Conservation (phyloP, 1,140 invertebrate genomes). For the Pogonus chalceus region DNA sequence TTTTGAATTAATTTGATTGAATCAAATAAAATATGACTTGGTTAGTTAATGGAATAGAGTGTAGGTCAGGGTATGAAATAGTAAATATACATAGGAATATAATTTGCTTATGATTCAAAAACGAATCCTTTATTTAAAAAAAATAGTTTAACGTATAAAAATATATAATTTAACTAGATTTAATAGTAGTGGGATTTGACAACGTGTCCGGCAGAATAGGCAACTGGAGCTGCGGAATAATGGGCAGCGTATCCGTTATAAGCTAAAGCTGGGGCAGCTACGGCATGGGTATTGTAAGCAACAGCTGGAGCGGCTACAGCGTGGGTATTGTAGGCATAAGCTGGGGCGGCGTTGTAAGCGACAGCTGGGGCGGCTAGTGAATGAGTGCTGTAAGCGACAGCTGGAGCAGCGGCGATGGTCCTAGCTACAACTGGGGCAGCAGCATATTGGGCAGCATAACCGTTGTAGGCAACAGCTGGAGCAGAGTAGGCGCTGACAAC, state of each 20-base stretch:
- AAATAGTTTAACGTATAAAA: too few relatives aligned
- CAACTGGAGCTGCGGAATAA: constrained; percentile 6
- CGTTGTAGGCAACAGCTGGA: constrained; percentile 17
- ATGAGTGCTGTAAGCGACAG: constrained; percentile 20
- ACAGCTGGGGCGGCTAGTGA: constrained; percentile 22
- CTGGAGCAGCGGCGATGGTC: constrained; percentile 21
- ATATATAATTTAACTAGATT: too few relatives aligned
- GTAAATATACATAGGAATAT: background rate
- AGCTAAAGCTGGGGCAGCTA: constrained; percentile 12
- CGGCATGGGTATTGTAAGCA: constrained; percentile 1
- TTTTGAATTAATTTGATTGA: too few relatives aligned
- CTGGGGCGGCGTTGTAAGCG: constrained; percentile 28
- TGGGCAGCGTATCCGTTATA: constrained; percentile 1
- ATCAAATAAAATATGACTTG: too few relatives aligned
- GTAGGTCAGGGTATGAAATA: too few relatives aligned
- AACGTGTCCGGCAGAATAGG: constrained; percentile 13
- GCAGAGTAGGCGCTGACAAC: constrained; percentile 12
- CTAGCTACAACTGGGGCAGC: constrained; percentile 29
- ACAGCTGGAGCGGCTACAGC: constrained; percentile 8
- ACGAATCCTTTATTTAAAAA: too few relatives aligned
- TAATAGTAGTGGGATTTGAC: too few relatives aligned
- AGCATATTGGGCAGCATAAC: constrained; percentile 17
- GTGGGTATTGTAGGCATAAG: too few relatives aligned
- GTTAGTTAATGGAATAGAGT: too few relatives aligned
- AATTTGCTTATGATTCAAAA: background rate